These are phyloP conservation scores for Tuberolachnus salignus DNA, from an alignment of 2,888 invertebrate genomes.

Conservation along the genomic window DNA sequence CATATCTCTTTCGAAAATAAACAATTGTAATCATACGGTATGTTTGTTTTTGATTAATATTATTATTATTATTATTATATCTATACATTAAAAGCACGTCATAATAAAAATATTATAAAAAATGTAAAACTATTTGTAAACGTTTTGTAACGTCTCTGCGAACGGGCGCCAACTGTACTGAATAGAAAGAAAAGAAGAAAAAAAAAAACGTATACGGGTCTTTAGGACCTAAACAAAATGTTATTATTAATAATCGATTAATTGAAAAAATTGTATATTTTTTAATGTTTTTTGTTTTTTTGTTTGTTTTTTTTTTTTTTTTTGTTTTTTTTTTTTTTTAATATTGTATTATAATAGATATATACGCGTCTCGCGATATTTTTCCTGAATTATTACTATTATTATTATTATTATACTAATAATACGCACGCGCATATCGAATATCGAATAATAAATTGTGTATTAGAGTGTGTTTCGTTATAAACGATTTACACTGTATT, in stretches of 20 bases:
- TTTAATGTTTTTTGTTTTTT: neutral
- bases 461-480: constrained; percentile 8
- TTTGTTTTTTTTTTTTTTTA: neutral
- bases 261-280: neutral
- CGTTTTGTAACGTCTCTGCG: neutral
- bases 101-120: too few relatives aligned
- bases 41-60: too few relatives aligned
- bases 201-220: constrained; percentile 4
- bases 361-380: constrained; percentile 3
- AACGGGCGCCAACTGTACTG: constrained; percentile 21
- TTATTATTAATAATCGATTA: too few relatives aligned
- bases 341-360: neutral
- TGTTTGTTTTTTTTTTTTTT: neutral
- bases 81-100: too few relatives aligned
- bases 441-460: too few relatives aligned
- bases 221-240: neutral
- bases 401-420: neutral
- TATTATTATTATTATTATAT: too few relatives aligned
- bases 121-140: too few relatives aligned
- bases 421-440: neutral
- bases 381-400: constrained; percentile 32
- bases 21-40: too few relatives aligned
- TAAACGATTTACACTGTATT: neutral
- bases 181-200: too few relatives aligned
- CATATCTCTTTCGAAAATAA: neutral